Evolutionary conservation across 2,888 invertebrate genomes (phyloP).

Genomic region (Chaetoderma sp.): DNA sequence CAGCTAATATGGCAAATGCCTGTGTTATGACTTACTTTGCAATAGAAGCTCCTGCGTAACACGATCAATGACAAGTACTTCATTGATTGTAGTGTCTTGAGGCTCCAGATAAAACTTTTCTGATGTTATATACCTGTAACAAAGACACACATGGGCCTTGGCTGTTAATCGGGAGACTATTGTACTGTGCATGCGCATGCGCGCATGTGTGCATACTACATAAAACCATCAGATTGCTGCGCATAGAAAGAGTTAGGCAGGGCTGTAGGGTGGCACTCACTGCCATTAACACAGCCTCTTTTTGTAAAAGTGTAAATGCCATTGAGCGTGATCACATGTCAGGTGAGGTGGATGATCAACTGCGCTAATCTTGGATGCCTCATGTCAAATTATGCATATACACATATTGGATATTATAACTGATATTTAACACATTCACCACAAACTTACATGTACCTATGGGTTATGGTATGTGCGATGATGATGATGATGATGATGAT

Average conservation of each 20-base stretch:
- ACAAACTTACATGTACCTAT: too few species aligned
- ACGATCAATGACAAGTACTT: slow-evolving; percentile 87
- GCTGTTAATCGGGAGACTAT: not conserved
- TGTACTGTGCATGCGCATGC: not conserved
- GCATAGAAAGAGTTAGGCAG: not conserved
- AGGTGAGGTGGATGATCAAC: too few species aligned
- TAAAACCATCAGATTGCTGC: not conserved
- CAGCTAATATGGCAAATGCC: not conserved
- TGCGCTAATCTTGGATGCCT: too few species aligned
- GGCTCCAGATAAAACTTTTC: slow-evolving; percentile 92
- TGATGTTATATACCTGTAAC: slow-evolving; percentile 83
- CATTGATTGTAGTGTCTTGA: slow-evolving; percentile 76
- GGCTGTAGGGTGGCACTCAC: not conserved
- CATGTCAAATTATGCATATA: not conserved
- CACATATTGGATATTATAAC: not conserved
- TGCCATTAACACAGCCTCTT: not conserved
- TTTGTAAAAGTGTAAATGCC: not conserved
- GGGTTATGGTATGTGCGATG: too few species aligned
- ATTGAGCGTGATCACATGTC: too few species aligned
- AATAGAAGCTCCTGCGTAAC: slow-evolving; percentile 78
- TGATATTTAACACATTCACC: slow-evolving; percentile 1
- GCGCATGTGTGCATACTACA: not conserved
- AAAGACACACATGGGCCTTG: slow-evolving; percentile 46
- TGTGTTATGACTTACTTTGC: slow-evolving; percentile 74
- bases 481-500: too few species aligned